These are phyloP conservation scores for Gallinago undulata DNA, from an alignment of 2,113 vertebrate species.

Conservation along the genomic window DNA sequence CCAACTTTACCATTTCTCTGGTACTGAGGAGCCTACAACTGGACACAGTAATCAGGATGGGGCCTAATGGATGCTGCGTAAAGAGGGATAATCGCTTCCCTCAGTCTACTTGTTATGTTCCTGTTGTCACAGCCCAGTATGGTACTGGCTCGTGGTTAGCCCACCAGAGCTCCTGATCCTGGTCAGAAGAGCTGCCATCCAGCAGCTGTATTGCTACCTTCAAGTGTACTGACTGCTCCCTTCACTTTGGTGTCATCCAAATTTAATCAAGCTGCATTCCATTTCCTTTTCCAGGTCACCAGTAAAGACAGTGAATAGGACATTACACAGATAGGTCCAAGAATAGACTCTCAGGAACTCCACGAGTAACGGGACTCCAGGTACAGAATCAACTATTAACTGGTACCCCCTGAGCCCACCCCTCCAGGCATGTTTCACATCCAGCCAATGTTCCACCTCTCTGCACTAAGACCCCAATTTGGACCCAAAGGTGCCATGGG, in stretches of 20 bases:
- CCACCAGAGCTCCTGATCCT: not conserved
- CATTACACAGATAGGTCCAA: not conserved
- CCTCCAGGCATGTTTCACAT: not conserved
- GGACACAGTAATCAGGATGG: not conserved
- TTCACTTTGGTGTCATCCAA: not conserved
- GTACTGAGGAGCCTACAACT: not conserved
- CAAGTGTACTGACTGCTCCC: not conserved
- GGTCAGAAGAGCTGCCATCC: not conserved
- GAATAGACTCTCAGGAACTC: not conserved
- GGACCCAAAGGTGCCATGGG: not conserved
- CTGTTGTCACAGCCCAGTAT: not conserved
- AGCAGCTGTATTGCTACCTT: not conserved
- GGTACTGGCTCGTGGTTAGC: not conserved
- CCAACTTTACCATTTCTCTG: not conserved
- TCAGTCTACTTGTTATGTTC: not conserved
- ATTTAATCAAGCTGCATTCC: not conserved
- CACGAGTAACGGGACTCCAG: not conserved
- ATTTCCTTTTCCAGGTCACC: not conserved
- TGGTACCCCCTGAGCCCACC: not conserved
- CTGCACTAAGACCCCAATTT: not conserved
- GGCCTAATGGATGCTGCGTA: not conserved
- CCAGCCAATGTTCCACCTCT: not conserved
- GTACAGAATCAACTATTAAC: not conserved
- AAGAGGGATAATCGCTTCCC: not conserved
- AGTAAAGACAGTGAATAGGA: not conserved